phyloP scores from a whole-genome alignment of 2,113 vertebrate species.

The Silurus glanis region DNA sequence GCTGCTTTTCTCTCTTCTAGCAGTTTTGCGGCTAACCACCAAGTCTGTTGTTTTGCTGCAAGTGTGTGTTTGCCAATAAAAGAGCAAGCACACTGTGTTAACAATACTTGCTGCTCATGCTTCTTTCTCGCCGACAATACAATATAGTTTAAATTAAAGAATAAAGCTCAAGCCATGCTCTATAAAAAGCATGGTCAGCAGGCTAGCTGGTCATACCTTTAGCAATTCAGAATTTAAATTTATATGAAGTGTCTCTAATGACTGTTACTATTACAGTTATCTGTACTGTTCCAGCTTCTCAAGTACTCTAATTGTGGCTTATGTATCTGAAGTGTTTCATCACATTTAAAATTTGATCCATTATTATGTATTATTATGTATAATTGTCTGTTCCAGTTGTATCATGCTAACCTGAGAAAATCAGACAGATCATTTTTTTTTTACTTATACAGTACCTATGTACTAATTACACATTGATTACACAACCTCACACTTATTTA shows the following conservation, averaged over 20 bases:
- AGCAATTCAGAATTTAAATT: not conserved
- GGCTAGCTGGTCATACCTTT: not conserved
- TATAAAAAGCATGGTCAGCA: not conserved
- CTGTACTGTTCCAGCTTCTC: not conserved
- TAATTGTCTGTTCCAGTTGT: not conserved
- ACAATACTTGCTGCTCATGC: not conserved
- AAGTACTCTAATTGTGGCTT: not conserved
- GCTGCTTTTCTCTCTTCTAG: not conserved
- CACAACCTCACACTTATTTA: not conserved
- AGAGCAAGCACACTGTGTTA: not conserved
- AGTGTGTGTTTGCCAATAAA: not conserved
- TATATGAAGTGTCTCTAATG: not conserved
- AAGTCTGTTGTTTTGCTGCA: not conserved
- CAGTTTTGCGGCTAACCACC: not conserved
- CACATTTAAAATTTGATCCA: not conserved
- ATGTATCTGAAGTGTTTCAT: not conserved
- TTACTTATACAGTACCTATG: not conserved
- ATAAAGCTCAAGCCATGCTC: not conserved
- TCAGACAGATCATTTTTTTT: too few relatives aligned
- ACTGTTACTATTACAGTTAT: not conserved
- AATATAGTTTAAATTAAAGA: not conserved
- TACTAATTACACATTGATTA: not conserved
- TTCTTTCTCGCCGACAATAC: not conserved
- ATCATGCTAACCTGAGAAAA: not conserved
- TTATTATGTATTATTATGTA: too few relatives aligned